Conservation (phyloP, 2,113 vertebrate genomes). For the Gulo gulo region DNA sequence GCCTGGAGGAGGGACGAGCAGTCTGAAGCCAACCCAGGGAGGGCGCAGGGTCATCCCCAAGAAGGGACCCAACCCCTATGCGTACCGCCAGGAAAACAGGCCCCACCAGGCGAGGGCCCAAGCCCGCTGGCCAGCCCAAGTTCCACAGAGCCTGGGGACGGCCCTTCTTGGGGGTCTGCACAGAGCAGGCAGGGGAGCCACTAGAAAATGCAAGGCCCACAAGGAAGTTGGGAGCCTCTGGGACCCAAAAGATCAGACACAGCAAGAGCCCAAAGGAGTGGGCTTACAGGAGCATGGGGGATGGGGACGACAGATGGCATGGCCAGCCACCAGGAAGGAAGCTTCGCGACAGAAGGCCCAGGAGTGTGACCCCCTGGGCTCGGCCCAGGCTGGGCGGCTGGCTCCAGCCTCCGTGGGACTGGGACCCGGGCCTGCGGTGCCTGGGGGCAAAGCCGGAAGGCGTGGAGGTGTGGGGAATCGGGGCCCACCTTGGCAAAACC, state of each 20-base stretch:
- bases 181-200: rapidly evolving
- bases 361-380: neutral
- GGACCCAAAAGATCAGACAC: neutral
- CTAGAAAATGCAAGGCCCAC: rapidly evolving
- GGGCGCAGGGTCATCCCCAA: neutral
- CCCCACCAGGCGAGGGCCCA: rapidly evolving
- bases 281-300: neutral
- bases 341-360: neutral
- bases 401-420: neutral
- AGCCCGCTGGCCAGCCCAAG: neutral
- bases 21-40: neutral
- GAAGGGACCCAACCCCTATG: neutral
- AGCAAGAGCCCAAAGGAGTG: neutral
- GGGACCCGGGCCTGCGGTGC: rapidly evolving
- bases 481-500: neutral
- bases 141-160: neutral
- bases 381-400: rapidly evolving
- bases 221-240: too few species aligned
- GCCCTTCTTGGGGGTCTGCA: too few species aligned
- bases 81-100: neutral
- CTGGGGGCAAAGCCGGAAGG: neutral
- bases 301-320: rapidly evolving
- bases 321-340: neutral
- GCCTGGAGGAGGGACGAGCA: neutral
- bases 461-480: too few species aligned